Evolutionary conservation across 2,113 vertebrate genomes (phyloP).

Genomic region (Lagopus leucura): DNA sequence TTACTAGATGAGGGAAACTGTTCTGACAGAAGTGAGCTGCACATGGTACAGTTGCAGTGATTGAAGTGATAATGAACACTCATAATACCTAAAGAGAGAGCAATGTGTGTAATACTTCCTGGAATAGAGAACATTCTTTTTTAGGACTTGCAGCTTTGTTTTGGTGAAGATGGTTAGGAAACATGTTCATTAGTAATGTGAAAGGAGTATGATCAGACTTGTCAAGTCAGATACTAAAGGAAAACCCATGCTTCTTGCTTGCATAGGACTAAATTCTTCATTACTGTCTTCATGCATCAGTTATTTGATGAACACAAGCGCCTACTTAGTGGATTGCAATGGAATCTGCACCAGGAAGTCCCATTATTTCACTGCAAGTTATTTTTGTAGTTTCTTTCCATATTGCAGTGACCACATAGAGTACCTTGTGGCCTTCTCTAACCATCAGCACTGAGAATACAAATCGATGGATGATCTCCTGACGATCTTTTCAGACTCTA

Average conservation of each 20-base stretch:
- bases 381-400: not conserved
- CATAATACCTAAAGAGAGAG: not conserved
- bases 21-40: not conserved
- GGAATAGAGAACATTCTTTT: not conserved
- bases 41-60: fast-evolving
- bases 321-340: not conserved
- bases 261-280: not conserved
- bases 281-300: fast-evolving
- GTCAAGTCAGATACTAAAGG: not conserved
- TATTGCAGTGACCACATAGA: not conserved
- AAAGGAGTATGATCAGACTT: not conserved
- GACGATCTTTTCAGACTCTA: not conserved
- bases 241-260: not conserved
- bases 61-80: not conserved
- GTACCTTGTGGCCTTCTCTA: not conserved
- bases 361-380: not conserved
- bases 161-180: not conserved
- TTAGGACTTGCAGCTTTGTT: not conserved
- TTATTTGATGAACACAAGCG: not conserved
- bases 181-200: not conserved
- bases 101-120: not conserved
- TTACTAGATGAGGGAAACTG: not conserved
- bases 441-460: not conserved
- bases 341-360: not conserved
- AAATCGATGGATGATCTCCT: not conserved